Conservation (phyloP, 2,797 vertebrate species). For the Poecilia velifera region DNA sequence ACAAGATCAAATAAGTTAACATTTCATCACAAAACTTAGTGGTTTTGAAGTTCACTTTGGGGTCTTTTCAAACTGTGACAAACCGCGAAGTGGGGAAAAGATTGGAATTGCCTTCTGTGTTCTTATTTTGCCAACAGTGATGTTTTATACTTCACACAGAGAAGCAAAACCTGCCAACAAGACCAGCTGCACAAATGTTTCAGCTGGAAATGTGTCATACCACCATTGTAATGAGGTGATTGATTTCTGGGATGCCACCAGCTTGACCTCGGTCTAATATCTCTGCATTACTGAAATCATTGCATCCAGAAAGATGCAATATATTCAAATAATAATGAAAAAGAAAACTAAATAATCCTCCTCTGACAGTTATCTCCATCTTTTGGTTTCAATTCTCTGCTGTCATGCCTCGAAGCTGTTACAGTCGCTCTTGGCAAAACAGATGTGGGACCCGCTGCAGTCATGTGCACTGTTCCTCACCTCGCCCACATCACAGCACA, state of each 20-base stretch:
- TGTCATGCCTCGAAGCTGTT: conserved; percentile 61
- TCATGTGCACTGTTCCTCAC: conserved; percentile 54
- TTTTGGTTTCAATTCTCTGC: conserved; percentile 62
- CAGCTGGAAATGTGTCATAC: conserved; percentile 47
- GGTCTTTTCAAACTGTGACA: conserved; percentile 31
- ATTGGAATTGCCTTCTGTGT: conserved; percentile 9
- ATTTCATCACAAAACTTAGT: conserved; percentile 17
- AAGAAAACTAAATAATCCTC: conserved; percentile 48
- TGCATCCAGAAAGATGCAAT: conserved; percentile 43
- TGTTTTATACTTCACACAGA: conserved; percentile 40
- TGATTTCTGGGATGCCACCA: conserved; percentile 43
- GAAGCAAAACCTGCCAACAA: conserved; percentile 50
- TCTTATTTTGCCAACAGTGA: conserved; percentile 27
- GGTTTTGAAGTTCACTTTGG: conserved; percentile 22
- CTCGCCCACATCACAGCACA: conserved; percentile 70
- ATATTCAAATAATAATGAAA: conserved; percentile 48
- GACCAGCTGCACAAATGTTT: conserved; percentile 66
- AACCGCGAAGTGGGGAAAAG: conserved; percentile 20
- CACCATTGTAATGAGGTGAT: conserved; percentile 42
- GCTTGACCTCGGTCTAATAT: conserved; percentile 46
- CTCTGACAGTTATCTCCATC: conserved; percentile 57
- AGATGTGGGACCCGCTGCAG: conserved; percentile 45
- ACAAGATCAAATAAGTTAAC: conserved; percentile 28
- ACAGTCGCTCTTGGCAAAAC: conserved; percentile 48
- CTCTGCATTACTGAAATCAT: conserved; percentile 38